Evolutionary conservation across 1,140 invertebrate species (phyloP), one percentile per base, ranked within the genome.

Genomic region (Drosophila novamexicana): DNA sequence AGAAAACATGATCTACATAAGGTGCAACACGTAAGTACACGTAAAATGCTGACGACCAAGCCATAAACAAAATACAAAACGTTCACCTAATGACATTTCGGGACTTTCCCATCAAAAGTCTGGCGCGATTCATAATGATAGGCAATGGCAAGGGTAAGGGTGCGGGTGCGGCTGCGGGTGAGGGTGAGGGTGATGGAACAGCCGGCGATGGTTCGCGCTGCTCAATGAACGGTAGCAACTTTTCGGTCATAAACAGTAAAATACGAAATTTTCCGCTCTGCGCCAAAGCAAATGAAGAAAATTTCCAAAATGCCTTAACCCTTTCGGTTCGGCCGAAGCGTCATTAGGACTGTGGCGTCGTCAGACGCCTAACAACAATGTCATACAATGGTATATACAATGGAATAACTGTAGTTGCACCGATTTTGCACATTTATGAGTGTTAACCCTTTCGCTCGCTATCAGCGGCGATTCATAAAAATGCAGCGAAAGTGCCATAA

Each of bases 61-160:
- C 62, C 72, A 88, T 86, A 86, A 86, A 88, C 49, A n/a, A 45
- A 44, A 64, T 58, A 79, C 69, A 77, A 83, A 84, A 75, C 81
- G 72, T 39, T 76, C 70, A 75, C 56, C 85, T 89, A 90, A 89
- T 90, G 80, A 89, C 77, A 90, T 90, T 84, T 81, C 75, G 74
- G 85, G 85, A 73, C 71, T 89, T 89, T 89, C 85, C 85, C 88
- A 86, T 72, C 88, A 90, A 86, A 90, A 79, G 85, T 90, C 85
- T 90, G 86, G 81, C 70, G 52, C 79, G 64, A 83, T 86, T 90
- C 79, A 90, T 90, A 86, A 90, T 82, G 71, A 79, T 64, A 59
- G 45, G 22, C 22, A 29, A 5, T 22, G 22, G 22, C 22, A 29
- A 29, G 22, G 22, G 22, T 29, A 5, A 5, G 3, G 22, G 22